Base-by-base conservation (phyloP, 2,888 invertebrate species). In the Dysmachus trigonus region DNA sequence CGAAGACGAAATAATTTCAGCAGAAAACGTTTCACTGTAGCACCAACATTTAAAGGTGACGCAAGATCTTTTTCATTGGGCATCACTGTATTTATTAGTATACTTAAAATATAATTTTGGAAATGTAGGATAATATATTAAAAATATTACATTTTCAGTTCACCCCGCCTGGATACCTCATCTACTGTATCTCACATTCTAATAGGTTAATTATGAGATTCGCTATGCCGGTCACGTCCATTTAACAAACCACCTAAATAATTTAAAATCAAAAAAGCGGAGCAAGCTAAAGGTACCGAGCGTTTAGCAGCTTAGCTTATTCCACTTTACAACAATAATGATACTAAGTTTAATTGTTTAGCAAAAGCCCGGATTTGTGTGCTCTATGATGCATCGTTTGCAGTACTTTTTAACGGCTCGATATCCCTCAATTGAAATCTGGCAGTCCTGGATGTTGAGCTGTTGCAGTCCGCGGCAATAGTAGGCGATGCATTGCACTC, bases 301-400 rank as follows among this genome's bases (percentile, higher is more conserved):
- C 18, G 13, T 22, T 62, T 62, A 62, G 62, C 62, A 62, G 62
- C 62, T 22, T 62, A 62, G 62, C 62, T 62, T 18, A 62, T 62
- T 62, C 18, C 10, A 62, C 10, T 62, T 62, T 62, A 62, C 18
- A 62, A 62, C 8, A 62, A 62, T 22, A 62, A n/a, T n/a, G 47
- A n/a, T n/a, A 15, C 47, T 47, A 47, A 62, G 10, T 62, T n/a
- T 62, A 62, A 62, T 62, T 62, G 18, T 10, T 62, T 18, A 96
- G 92, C 96, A 97, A 92, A 98, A 98, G 35, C 97, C 98, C 87
- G 98, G 98, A 92, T 98, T 98, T 1, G 98, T 98, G 91, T 98
- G 98, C 91, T 98, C 98, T 88, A 98, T 98, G 88, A 98, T 96
- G 92, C 98, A 98, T 89, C 97, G 93, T 90, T 97, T 97, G 92